Base-by-base conservation (phyloP, 2,888 invertebrate species). In the Idaea biselata region DNA sequence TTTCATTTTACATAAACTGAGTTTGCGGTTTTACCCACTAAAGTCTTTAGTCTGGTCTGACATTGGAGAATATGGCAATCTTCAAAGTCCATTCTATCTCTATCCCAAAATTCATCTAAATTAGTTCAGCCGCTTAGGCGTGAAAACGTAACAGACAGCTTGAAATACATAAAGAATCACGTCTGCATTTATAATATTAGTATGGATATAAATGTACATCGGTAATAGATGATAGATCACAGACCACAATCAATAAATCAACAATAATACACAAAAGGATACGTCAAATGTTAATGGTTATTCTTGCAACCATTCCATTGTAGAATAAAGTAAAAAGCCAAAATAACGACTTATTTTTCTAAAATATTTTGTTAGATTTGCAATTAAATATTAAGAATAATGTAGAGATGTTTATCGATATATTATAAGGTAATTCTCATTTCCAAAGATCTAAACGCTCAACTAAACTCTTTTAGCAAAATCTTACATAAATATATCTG, bases 341-440 rank as follows among this genome's bases (percentile, higher is more conserved):
- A 91, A 90, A 89, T 88, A 85, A 89, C 84, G 88, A 91, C 87
- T 91, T 92, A 91, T 91, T 92, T 92, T 92, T 92, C 89, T 91
- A 92, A 89, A 86, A 81, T 72, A 80, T 91, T 91, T 91, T 92
- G 89, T 92, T 91, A 91, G 85, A 88, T 86, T 88, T 86, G 89
- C 91, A 86, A 87, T 83, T 86, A 79, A 86, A 82, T 81, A 74
- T 79, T 80, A 87, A 85, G 85, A 81, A 80, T 89, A 84, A 87
- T 83, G 83, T 91, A 91, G 88, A 82, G 88, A 82, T 83, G 87
- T 89, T 88, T 89, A 89, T 89, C 87, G 86, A 86, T 89, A 88
- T 89, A 86, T 79, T 77, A 73, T 90, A 89, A 89, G 89, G 84
- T 83, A 82, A n/a, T 84, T 88, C 85, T 84, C 83, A 86, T 91